Evolutionary conservation across 2,888 invertebrate genomes (phyloP).

Genomic region (Ypsolopha scabrella): DNA sequence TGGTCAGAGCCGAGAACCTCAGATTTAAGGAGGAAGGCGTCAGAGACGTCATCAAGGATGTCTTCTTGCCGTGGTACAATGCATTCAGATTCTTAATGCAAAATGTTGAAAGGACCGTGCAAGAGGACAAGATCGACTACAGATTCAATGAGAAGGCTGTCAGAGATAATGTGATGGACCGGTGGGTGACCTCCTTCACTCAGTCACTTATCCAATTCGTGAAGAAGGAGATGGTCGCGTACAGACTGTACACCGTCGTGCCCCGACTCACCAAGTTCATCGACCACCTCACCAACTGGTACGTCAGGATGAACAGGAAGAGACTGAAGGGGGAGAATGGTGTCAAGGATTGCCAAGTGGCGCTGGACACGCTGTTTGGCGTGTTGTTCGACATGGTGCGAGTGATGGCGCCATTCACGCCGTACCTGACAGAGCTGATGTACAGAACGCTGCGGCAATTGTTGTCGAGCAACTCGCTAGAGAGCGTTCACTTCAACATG

Average conservation of each 20-base stretch:
- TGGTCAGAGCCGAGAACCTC: slow-evolving; percentile 96
- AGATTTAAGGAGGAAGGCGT: slow-evolving; percentile 98
- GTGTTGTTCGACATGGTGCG: slow-evolving; percentile 90
- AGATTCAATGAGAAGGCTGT: slow-evolving; percentile 65
- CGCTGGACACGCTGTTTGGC: slow-evolving; percentile 88
- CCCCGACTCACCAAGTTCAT: slow-evolving; percentile 95
- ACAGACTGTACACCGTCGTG: slow-evolving; percentile 95
- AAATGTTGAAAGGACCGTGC: slow-evolving; percentile 86
- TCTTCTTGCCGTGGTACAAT: slow-evolving; percentile 97
- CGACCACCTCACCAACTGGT: slow-evolving; percentile 99
- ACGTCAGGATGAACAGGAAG: slow-evolving; percentile 95
- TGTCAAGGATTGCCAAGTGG: slow-evolving; percentile 81
- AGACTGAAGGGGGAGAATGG: slow-evolving; percentile 94
- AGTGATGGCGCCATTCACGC: slow-evolving; percentile 98
- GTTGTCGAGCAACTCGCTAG: slow-evolving; percentile 62
- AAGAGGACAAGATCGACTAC: slow-evolving; percentile 72
- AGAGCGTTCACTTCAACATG: slow-evolving; percentile 94
- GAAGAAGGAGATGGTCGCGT: slow-evolving; percentile 93
- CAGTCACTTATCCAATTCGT: slow-evolving; percentile 92
- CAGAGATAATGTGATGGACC: slow-evolving; percentile 90
- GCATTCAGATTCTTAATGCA: slow-evolving; percentile 94
- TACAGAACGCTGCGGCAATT: slow-evolving; percentile 87
- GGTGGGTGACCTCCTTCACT: slow-evolving; percentile 97
- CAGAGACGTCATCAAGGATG: slow-evolving; percentile 95
- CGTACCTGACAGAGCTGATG: slow-evolving; percentile 95